These are phyloP conservation scores for Zhuqinia jingwanae DNA, from an alignment of 2,888 invertebrate genomes.

Conservation along the genomic window DNA sequence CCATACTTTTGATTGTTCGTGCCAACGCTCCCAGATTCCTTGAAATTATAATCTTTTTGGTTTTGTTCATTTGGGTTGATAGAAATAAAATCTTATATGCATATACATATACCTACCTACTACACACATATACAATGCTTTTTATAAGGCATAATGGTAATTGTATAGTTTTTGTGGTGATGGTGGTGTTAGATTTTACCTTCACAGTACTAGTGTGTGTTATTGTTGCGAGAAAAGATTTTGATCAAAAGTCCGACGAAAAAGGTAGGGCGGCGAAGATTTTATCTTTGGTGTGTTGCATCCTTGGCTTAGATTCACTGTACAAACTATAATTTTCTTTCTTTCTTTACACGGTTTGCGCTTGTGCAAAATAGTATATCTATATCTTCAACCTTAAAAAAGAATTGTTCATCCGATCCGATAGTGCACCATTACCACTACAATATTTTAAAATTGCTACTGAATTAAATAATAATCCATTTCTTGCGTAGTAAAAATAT, in stretches of 20 bases:
- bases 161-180: conserved; percentile 17
- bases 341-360: neutral
- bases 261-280: conserved; percentile 41
- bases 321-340: conserved; percentile 3
- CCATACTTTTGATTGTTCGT: neutral
- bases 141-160: too few relatives aligned
- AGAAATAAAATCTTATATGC: too few relatives aligned
- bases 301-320: conserved; percentile 41
- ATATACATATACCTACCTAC: too few relatives aligned
- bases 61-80: conserved; percentile 2
- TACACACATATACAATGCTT: too few relatives aligned
- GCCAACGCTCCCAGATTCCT: conserved; percentile 17
- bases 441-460: too few relatives aligned
- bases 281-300: conserved; percentile 46
- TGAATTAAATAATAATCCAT: too few relatives aligned
- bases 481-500: too few relatives aligned
- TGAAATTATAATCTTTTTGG: neutral
- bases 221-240: conserved; percentile 17
- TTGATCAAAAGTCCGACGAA: conserved; percentile 46
- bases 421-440: too few relatives aligned
- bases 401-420: conserved; percentile 12
- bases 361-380: neutral
- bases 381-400: neutral
- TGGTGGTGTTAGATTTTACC: neutral
- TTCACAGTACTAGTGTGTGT: neutral